These are phyloP conservation scores for Peromyscus aztecus DNA, from an alignment of 2,797 vertebrate species.

Conservation along the genomic window DNA sequence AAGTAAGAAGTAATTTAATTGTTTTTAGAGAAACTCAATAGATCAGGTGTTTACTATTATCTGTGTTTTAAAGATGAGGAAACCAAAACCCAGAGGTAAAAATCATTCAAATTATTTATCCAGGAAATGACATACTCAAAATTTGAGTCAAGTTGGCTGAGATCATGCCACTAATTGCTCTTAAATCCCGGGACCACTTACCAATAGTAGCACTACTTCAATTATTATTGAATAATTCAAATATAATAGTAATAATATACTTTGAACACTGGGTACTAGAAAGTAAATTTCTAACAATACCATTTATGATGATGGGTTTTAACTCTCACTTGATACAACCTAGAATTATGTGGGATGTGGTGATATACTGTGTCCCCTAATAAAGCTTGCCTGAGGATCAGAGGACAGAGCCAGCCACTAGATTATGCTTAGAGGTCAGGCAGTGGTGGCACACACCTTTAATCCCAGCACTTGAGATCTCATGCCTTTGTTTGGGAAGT, in stretches of 20 bases:
- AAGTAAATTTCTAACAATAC: background rate
- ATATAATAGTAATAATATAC: background rate
- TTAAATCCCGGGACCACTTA: background rate
- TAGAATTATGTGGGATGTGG: background rate
- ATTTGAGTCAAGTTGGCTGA: background rate
- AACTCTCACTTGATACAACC: background rate
- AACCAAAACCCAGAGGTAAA: background rate
- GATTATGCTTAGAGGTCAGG: too few relatives aligned
- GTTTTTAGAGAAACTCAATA: background rate
- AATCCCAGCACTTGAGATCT: too few relatives aligned
- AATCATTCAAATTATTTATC: background rate
- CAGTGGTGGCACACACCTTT: too few relatives aligned
- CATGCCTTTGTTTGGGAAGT: too few relatives aligned
- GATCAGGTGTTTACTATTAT: background rate
- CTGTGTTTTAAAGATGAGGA: constrained; percentile 17
- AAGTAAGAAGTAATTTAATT: background rate
- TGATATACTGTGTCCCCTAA: too few relatives aligned
- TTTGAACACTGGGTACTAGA: background rate
- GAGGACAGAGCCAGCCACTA: too few relatives aligned
- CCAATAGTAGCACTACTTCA: background rate
- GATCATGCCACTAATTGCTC: background rate
- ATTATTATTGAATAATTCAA: background rate
- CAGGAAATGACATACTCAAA: background rate
- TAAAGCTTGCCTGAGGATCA: too few relatives aligned
- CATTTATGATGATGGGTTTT: background rate